A percentile compares a stretch with the other conserved stretches of the same genome.
Conservation (phyloP, 2,888 invertebrate genomes). For the Serripes groenlandicus region DNA sequence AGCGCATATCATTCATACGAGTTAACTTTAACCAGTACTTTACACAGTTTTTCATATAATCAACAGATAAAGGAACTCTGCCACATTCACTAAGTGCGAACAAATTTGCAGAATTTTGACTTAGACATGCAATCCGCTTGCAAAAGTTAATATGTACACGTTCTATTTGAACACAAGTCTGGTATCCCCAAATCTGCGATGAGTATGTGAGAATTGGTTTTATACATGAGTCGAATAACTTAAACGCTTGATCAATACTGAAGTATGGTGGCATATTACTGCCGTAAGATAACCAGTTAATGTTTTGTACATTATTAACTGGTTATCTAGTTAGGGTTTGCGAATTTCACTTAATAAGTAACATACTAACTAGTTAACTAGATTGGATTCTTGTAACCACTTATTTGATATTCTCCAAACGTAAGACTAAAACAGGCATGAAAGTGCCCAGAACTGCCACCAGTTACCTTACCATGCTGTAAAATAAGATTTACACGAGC, state of each 20-base stretch:
- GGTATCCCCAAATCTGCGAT: not conserved
- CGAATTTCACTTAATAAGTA: too few species aligned
- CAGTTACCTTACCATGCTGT: too few species aligned
- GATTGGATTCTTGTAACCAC: too few species aligned
- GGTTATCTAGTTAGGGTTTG: too few species aligned
- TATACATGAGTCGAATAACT: not conserved
- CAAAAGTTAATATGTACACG: conserved; percentile 35
- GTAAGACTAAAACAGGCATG: too few species aligned
- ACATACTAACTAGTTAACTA: too few species aligned
- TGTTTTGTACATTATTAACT: too few species aligned
- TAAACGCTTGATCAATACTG: not conserved
- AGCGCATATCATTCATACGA: conserved; percentile 21
- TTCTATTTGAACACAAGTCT: conserved; percentile 1
- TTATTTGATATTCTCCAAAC: too few species aligned
- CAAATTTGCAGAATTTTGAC: conserved; percentile 26
- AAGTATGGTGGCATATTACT: too few species aligned
- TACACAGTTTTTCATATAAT: conserved; percentile 16
- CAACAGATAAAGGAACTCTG: conserved; percentile 15
- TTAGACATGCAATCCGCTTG: conserved; percentile 25
- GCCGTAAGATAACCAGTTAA: too few species aligned
- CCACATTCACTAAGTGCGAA: conserved; percentile 40
- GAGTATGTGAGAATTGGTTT: conserved; percentile 12
- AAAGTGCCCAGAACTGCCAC: too few species aligned
- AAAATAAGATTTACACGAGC: too few species aligned
- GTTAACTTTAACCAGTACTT: conserved; percentile 37